A percentile compares a stretch with the other conserved stretches of the same genome.
phyloP scores from a whole-genome alignment of 2,888 invertebrate genomes.

The Cosmorhoe ocellata region DNA sequence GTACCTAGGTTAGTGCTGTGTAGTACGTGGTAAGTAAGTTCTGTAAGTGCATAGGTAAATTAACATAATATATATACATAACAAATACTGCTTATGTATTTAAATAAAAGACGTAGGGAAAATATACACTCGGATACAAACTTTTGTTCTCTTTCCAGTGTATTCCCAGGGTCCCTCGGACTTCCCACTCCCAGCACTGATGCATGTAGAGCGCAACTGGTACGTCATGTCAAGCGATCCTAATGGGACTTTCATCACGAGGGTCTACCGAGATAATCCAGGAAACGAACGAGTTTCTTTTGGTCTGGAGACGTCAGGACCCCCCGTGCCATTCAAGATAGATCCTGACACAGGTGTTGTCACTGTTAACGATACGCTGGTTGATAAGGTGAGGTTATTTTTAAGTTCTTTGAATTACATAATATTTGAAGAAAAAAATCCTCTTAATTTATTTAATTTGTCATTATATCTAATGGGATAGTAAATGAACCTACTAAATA shows the following conservation, averaged over 20 bases:
- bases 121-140: too few species aligned
- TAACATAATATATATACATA: too few species aligned
- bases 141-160: conserved; percentile 51
- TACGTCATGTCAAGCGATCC: conserved; percentile 86
- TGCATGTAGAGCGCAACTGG: conserved; percentile 89
- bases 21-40: too few species aligned
- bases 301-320: conserved; percentile 84
- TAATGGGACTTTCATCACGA: conserved; percentile 87
- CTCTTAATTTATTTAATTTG: too few species aligned
- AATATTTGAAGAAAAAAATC: too few species aligned
- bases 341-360: conserved; percentile 89
- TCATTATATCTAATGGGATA: too few species aligned
- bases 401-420: too few species aligned
- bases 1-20: too few species aligned
- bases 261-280: conserved; percentile 85
- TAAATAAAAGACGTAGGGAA: too few species aligned
- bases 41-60: too few species aligned
- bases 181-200: conserved; percentile 86
- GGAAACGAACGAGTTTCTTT: conserved; percentile 85
- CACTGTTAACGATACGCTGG: conserved; percentile 89
- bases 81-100: too few species aligned
- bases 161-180: conserved; percentile 72
- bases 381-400: conserved; percentile 86
- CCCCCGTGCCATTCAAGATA: conserved; percentile 88
- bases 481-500: too few species aligned